phyloP scores from a whole-genome alignment of 37 sponge, comb jelly and placozoan species.

The Corticium candelabrum region DNA sequence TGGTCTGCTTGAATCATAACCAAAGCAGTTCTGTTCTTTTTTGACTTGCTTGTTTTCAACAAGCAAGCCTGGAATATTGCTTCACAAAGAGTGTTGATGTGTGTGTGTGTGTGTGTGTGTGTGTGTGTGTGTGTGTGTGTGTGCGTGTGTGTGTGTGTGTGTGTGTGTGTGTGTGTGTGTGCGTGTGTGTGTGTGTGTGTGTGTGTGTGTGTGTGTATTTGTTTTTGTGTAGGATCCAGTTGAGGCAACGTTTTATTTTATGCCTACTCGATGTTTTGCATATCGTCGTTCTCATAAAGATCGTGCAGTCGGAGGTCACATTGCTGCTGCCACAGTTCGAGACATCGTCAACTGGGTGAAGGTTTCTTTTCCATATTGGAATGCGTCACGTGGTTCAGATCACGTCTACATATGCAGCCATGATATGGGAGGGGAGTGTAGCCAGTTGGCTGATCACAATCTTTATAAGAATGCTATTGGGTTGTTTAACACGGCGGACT shows the following conservation, averaged over 20 bases:
- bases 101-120: no score
- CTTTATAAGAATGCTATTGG: slow-evolving; percentile 51
- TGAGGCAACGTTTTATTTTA: slow-evolving; percentile 46
- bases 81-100: no score
- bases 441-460: slow-evolving; percentile 8
- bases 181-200: no score
- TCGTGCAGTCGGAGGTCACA: slow-evolving; percentile 21
- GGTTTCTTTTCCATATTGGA: slow-evolving; percentile 42
- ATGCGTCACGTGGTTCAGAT: slow-evolving; percentile 37
- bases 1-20: no score
- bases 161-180: no score
- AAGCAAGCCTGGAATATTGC: no score
- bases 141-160: no score
- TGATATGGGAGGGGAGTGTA: slow-evolving; percentile 55
- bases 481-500: slow-evolving; percentile 60
- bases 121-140: no score
- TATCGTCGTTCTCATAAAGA: slow-evolving; percentile 44
- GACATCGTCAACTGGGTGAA: slow-evolving; percentile 37
- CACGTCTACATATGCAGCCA: slow-evolving; percentile 72
- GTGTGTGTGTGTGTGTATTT: no score
- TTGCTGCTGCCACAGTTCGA: slow-evolving; percentile 22
- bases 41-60: no score
- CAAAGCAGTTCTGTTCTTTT: no score
- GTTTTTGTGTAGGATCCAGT: slow-evolving; percentile 28
- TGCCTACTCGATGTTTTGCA: slow-evolving; percentile 63